phyloP scores from a whole-genome alignment of 2,797 vertebrate species.

The Anableps anableps region DNA sequence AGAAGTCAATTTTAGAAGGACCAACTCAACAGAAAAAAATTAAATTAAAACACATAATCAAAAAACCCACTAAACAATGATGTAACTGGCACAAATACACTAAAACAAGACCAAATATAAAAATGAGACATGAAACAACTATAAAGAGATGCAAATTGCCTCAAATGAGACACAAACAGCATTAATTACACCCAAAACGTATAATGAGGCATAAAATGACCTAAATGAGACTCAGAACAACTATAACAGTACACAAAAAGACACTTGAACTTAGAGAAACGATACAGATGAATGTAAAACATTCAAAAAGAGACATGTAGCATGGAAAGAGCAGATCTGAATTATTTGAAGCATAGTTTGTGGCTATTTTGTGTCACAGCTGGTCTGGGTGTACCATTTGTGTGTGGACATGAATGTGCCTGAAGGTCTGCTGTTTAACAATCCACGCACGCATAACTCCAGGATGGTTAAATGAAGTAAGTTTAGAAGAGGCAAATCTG shows the following conservation, averaged over 20 bases:
- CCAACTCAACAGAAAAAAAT: background rate
- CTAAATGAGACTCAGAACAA: background rate
- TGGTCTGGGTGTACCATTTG: background rate
- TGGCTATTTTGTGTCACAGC: background rate
- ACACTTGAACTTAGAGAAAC: background rate
- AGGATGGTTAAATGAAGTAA: background rate
- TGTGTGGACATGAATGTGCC: background rate
- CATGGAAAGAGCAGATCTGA: background rate
- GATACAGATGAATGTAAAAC: background rate
- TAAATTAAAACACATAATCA: background rate
- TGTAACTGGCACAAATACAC: background rate
- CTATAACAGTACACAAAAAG: background rate
- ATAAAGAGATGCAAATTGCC: background rate
- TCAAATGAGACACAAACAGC: background rate
- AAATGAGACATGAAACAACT: background rate
- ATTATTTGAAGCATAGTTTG: background rate
- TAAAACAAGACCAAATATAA: background rate
- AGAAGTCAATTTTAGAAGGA: background rate
- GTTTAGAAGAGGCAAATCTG: background rate
- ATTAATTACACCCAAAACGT: background rate
- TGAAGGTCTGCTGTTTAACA: slow-evolving; percentile 1
- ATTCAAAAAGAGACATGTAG: background rate
- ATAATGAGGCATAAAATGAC: slow-evolving; percentile 6
- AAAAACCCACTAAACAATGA: background rate
- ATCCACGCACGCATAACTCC: background rate